phyloP scores from a whole-genome alignment of 2,888 invertebrate species.

The Drosophila anceps region DNA sequence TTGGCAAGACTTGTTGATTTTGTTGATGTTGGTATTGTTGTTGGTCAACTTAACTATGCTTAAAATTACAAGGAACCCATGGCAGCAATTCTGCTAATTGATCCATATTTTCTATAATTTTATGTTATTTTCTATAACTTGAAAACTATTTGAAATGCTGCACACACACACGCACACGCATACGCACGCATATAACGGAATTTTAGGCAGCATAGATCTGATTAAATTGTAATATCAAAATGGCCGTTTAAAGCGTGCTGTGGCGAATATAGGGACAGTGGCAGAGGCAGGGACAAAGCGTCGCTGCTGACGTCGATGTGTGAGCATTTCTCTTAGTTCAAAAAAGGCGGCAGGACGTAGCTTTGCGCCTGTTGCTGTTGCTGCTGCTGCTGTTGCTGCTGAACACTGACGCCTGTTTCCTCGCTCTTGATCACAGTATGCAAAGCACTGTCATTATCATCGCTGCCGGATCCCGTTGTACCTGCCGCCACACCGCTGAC shows the following conservation, averaged over 20 bases:
- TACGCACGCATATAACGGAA: constrained; percentile 17
- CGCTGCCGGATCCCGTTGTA: constrained; percentile 50
- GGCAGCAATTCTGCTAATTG: constrained; percentile 37
- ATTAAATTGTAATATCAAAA: constrained; percentile 42
- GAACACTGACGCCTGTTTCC: constrained; percentile 64
- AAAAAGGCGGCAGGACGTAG: constrained; percentile 86
- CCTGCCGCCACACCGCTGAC: constrained; percentile 59
- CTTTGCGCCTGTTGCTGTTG: constrained; percentile 81
- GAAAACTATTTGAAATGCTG: constrained; percentile 63
- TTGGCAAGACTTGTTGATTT: constrained; percentile 84
- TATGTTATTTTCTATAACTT: constrained; percentile 41
- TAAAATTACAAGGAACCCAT: constrained; percentile 70
- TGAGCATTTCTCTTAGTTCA: constrained; percentile 86
- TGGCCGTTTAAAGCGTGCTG: constrained; percentile 72
- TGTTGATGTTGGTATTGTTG: constrained; percentile 80
- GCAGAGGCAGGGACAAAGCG: constrained; percentile 43
- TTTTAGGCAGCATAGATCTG: constrained; percentile 3
- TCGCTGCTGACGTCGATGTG: constrained; percentile 80
- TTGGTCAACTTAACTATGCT: constrained; percentile 48
- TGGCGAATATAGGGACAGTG: constrained; percentile 24
- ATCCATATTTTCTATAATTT: constrained; percentile 21
- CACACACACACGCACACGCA: constrained; percentile 46
- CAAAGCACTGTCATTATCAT: constrained; percentile 81
- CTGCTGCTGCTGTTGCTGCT: constrained; percentile 69
- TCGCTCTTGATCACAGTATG: constrained; percentile 85